Conservation (phyloP, 1,140 invertebrate genomes). For the Pseudomyrmex concolor region DNA sequence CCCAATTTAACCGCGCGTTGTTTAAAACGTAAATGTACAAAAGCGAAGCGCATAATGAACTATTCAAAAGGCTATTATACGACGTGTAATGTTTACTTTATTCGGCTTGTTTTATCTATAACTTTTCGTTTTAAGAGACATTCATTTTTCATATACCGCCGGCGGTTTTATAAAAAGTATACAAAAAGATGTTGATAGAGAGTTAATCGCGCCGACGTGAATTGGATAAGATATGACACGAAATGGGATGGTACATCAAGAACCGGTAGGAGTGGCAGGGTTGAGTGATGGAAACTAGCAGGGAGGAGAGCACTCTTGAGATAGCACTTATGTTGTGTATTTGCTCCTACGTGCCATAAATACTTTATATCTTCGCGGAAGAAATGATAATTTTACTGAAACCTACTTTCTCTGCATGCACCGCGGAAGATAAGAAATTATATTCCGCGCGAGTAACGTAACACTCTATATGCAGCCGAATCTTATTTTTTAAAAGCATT, state of each 20-base stretch:
- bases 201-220: slow-evolving; percentile 47
- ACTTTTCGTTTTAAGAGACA: neutral
- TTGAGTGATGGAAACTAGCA: slow-evolving; percentile 45
- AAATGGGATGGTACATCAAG: slow-evolving; percentile 49
- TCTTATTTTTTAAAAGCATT: neutral
- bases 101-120: neutral
- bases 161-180: slow-evolving; percentile 23
- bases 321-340: slow-evolving; percentile 53
- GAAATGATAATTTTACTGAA: slow-evolving; percentile 24
- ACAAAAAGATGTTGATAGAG: slow-evolving; percentile 31
- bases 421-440: neutral
- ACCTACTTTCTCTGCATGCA: neutral
- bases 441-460: too few relatives aligned
- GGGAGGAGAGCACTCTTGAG: slow-evolving; percentile 39
- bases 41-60: neutral
- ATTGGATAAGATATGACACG: slow-evolving; percentile 51
- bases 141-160: slow-evolving; percentile 35
- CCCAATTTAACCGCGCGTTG: too few relatives aligned
- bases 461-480: too few relatives aligned
- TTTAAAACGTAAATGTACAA: neutral
- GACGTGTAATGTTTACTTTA: neutral
- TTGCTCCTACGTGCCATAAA: slow-evolving; percentile 42
- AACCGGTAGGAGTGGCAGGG: slow-evolving; percentile 36
- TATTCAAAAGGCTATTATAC: neutral
- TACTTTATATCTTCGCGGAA: slow-evolving; percentile 29